phyloP scores from a whole-genome alignment of 2,888 invertebrate genomes.

The Eristalis tenax region DNA sequence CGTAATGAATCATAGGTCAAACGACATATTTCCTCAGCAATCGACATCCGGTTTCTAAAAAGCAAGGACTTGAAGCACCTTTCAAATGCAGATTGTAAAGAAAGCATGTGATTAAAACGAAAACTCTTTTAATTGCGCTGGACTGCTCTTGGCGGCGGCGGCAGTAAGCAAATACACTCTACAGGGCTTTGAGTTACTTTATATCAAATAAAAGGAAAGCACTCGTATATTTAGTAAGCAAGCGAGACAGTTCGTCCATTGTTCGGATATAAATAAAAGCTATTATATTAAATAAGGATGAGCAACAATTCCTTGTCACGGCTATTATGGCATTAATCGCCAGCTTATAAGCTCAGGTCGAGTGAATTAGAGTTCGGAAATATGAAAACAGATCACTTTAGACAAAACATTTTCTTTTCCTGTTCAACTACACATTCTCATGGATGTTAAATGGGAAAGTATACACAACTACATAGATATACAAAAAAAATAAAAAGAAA shows the following conservation, averaged over 20 bases:
- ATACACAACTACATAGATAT: not conserved
- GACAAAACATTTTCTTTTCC: not conserved
- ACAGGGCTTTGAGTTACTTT: not conserved
- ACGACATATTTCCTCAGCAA: too few relatives aligned
- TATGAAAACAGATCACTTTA: constrained; percentile 36
- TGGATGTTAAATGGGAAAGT: not conserved
- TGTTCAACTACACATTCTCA: not conserved
- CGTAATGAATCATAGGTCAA: too few relatives aligned
- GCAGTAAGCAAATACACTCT: not conserved
- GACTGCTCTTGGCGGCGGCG: not conserved
- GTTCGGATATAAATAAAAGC: not conserved
- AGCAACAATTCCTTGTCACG: not conserved
- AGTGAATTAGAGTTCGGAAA: constrained; percentile 72
- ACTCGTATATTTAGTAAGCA: not conserved
- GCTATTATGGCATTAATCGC: constrained; percentile 14
- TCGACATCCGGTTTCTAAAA: not conserved
- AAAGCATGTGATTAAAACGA: not conserved
- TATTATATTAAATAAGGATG: not conserved
- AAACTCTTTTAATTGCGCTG: not conserved
- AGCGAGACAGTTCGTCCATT: not conserved
- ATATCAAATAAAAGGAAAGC: not conserved
- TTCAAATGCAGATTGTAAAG: not conserved
- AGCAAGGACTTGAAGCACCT: too few relatives aligned
- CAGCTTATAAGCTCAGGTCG: constrained; percentile 58
- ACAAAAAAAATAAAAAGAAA: constrained; percentile 7